Evolutionary conservation across 2,113 vertebrate genomes (phyloP).

Genomic region (Guaruba guarouba): DNA sequence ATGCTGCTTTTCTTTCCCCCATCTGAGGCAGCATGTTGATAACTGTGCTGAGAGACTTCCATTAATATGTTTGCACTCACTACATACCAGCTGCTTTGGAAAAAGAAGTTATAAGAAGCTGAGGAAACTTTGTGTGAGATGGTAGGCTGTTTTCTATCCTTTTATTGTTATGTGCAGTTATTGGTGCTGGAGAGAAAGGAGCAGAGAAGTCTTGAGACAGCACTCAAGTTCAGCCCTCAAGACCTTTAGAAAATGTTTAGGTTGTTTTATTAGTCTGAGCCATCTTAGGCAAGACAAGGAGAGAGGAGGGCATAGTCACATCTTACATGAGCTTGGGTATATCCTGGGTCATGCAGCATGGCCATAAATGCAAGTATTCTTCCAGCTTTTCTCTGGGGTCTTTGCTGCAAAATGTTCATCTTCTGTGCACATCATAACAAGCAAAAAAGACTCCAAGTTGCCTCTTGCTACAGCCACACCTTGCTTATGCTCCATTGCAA

Average conservation of each 20-base stretch:
- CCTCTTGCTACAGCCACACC: neutral
- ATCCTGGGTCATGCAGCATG: neutral
- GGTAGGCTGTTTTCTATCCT: neutral
- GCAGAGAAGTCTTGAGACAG: neutral
- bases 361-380: neutral
- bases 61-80: neutral
- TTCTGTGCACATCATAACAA: neutral
- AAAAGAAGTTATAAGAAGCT: neutral
- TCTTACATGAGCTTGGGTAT: neutral
- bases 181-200: neutral
- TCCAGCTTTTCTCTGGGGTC: neutral
- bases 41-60: neutral
- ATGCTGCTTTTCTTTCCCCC: neutral
- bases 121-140: neutral
- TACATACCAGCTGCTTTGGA: neutral
- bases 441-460: neutral
- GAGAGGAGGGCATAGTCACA: neutral
- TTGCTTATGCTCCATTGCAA: neutral
- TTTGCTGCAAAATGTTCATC: neutral
- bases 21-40: neutral
- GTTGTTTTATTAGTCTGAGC: neutral
- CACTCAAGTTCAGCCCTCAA: neutral
- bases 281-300: neutral
- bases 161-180: neutral
- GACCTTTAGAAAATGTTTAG: neutral